A percentile compares a stretch with the other conserved stretches of the same genome.
Evolutionary conservation across 2,888 invertebrate species (phyloP).

Genomic region (Drosophila borealis): DNA sequence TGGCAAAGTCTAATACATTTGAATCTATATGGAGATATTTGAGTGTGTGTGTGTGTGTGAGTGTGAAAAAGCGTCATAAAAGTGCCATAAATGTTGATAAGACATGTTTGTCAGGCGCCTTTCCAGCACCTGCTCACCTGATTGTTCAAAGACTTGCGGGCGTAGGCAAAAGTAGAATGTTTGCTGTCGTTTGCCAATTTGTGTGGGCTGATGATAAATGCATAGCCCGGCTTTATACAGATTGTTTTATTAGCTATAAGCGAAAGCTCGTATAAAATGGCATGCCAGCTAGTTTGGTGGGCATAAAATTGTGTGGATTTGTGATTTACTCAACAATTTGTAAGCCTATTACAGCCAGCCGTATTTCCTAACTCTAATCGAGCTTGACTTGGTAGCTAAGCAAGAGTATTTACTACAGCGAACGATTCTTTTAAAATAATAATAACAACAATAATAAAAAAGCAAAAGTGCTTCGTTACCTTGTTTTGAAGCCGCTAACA

Average conservation of each 20-base stretch:
- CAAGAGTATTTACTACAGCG: not conserved
- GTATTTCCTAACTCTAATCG: slow-evolving; percentile 7
- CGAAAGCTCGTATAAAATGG: not conserved
- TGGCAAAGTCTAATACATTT: slow-evolving; percentile 47
- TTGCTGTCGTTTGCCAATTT: slow-evolving; percentile 52
- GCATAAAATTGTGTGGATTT: slow-evolving; percentile 22
- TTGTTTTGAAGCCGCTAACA: slow-evolving; percentile 28
- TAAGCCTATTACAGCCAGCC: slow-evolving; percentile 14
- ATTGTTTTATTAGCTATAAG: slow-evolving; percentile 53
- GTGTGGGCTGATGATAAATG: slow-evolving; percentile 52
- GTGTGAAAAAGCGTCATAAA: slow-evolving; percentile 46
- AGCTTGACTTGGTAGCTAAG: slow-evolving; percentile 2
- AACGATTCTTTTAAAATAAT: not conserved
- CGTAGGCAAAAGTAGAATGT: not conserved
- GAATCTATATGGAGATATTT: slow-evolving; percentile 3
- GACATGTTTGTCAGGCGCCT: slow-evolving; percentile 63
- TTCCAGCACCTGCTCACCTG: slow-evolving; percentile 42
- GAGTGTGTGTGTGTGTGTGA: slow-evolving; percentile 21
- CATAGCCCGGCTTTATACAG: slow-evolving; percentile 44
- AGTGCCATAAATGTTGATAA: slow-evolving; percentile 76
- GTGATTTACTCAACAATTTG: slow-evolving; percentile 44
- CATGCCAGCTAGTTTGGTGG: slow-evolving; percentile 15
- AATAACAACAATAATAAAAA: not conserved
- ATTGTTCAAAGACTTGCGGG: slow-evolving; percentile 32
- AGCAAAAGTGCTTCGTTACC: slow-evolving; percentile 4